Evolutionary conservation across 2,888 invertebrate species (phyloP), one percentile per base, ranked within the genome.

Genomic region (Yponomeuta plumbellus): DNA sequence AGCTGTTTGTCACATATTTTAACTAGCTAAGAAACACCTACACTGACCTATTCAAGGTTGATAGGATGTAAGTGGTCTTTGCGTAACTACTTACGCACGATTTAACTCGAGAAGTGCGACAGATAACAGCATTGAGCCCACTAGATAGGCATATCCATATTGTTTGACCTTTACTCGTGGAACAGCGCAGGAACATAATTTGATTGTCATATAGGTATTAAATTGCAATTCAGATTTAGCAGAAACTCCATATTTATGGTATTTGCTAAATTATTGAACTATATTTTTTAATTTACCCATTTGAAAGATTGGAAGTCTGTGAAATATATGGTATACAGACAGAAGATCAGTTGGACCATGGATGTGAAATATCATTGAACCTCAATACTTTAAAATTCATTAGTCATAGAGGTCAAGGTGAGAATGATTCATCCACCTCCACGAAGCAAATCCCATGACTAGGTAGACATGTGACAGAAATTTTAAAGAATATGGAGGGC

Each of bases 71-170:
- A 59, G 59, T 59, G 59, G 10, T 59, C 59, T 20, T 59, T 22
- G 23, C 59, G 23, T 23, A 11, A 21, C 57, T 59, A 59, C 59
- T 21, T 59, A 59, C 59, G 59, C 59, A 59, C n/a, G 23, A 59
- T 59, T 59, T 59, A 23, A 59, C 21, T 21, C 59, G 44, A 52
- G 44, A 52, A 52, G 44, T 59, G 59, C 59, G 59, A 59, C 59
- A 21, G 59, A 23, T 23, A 59, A 0, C 17, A 52, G 58, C 58
- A 4, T 22, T 22, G 21, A 22, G 59, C 21, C 23, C 22, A 59
- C 23, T 59, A 17, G 44, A 52, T 52, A 52, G 44, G 3, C 1
- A 22, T 22, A 59, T 11, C 59, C n/a, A 59, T 59, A 59, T 3
- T 59, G 21, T 59, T 59, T 59, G 59, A 59, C 59, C 59, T 59